Evolutionary conservation across 2,888 invertebrate genomes (phyloP).

Genomic region (Dilophus febrilis): DNA sequence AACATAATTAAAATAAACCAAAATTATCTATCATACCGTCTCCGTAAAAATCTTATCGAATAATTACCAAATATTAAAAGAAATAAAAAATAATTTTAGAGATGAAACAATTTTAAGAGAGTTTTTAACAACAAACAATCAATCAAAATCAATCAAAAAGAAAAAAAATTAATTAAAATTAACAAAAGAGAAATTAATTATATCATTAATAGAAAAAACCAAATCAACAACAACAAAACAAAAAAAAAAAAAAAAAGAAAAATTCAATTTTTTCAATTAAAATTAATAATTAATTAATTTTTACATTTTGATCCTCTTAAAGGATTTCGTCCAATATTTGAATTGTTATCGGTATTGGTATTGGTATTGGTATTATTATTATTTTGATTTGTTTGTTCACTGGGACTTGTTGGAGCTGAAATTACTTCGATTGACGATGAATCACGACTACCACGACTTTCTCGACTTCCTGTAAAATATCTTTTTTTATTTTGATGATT

Average conservation of each 20-base stretch:
- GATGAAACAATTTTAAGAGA: too few species aligned
- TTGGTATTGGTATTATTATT: constrained; percentile 47
- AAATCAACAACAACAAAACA: constrained; percentile 6
- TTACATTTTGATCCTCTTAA: constrained; percentile 69
- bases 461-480: constrained; percentile 10
- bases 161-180: not conserved
- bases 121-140: too few species aligned
- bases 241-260: constrained; percentile 11
- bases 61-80: too few species aligned
- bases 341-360: constrained; percentile 10
- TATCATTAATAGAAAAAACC: not conserved
- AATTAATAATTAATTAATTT: not conserved
- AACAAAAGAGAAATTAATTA: not conserved
- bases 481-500: constrained; percentile 4
- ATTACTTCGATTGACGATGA: constrained; percentile 13
- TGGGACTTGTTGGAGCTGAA: constrained; percentile 58
- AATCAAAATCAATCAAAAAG: too few species aligned
- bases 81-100: too few species aligned
- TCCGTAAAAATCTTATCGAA: too few species aligned
- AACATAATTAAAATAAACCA: too few species aligned
- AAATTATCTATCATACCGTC: too few species aligned
- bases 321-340: constrained; percentile 53
- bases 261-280: not conserved
- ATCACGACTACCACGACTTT: constrained; percentile 27
- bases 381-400: constrained; percentile 32